These are phyloP conservation scores for Pristiophorus japonicus DNA, from an alignment of 2,113 vertebrate species.

Conservation along the genomic window DNA sequence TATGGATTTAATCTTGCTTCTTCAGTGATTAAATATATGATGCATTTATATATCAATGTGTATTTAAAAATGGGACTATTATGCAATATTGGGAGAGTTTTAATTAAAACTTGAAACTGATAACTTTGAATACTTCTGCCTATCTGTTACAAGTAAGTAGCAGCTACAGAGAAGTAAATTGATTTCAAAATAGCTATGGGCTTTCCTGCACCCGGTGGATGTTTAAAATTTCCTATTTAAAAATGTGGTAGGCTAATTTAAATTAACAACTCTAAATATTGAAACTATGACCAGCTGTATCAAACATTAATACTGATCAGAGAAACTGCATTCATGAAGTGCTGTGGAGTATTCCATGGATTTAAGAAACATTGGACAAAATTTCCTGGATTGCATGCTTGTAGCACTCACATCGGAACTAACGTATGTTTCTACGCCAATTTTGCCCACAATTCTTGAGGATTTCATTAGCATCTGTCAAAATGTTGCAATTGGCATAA, in stretches of 20 bases:
- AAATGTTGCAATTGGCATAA: neutral
- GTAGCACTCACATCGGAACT: neutral
- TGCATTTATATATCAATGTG: neutral
- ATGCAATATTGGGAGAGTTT: neutral
- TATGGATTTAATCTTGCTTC: neutral
- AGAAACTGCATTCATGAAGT: neutral
- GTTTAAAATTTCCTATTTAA: neutral
- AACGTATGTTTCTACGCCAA: neutral
- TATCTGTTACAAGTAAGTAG: neutral
- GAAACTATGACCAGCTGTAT: neutral
- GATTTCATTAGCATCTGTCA: too few relatives aligned
- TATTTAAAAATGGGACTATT: neutral
- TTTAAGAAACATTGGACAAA: neutral
- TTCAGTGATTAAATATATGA: neutral
- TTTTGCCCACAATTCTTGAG: neutral
- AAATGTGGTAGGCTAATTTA: neutral
- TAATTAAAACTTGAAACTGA: conserved; percentile 7
- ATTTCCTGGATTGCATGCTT: neutral
- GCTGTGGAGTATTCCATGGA: neutral
- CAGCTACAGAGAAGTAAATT: neutral
- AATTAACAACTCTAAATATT: neutral
- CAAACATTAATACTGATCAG: neutral
- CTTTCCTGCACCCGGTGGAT: neutral
- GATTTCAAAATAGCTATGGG: conserved; percentile 15
- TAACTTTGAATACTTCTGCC: neutral